Evolutionary conservation across 2,113 vertebrate species (phyloP).

Genomic region (Brachyhypopomus gauderio): DNA sequence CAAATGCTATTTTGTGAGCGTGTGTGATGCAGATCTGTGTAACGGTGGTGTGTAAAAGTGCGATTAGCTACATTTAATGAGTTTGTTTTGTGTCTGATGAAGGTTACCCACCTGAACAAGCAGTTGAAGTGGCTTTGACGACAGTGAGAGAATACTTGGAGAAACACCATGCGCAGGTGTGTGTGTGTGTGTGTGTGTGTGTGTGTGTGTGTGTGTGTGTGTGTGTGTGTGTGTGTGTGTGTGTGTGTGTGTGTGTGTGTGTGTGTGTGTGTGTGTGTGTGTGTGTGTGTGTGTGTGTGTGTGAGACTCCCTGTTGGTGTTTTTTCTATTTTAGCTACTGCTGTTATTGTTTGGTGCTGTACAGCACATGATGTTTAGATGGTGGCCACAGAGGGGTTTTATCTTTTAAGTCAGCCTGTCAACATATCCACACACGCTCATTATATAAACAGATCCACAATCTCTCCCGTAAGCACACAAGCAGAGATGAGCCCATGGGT

Average conservation of each 20-base stretch:
- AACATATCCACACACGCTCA: constrained; percentile 37
- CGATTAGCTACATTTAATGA: not conserved
- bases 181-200: constrained; percentile 29
- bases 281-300: constrained; percentile 21
- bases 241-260: constrained; percentile 43
- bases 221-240: constrained; percentile 12
- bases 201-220: constrained; percentile 30
- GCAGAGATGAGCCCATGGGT: constrained; percentile 60
- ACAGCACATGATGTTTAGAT: constrained; percentile 47
- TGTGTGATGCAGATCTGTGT: not conserved
- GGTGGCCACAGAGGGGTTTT: constrained; percentile 55
- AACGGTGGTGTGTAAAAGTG: constrained; percentile 7
- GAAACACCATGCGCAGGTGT: constrained; percentile 69
- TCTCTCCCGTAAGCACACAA: constrained; percentile 44
- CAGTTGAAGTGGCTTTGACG: constrained; percentile 73
- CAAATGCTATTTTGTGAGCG: not conserved
- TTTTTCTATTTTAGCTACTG: constrained; percentile 69
- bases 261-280: constrained; percentile 46
- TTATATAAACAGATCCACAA: constrained; percentile 30
- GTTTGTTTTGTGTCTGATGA: constrained; percentile 42
- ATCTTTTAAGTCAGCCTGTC: constrained; percentile 41
- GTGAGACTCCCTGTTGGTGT: constrained; percentile 67
- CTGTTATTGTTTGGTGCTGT: constrained; percentile 72
- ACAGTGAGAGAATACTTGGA: constrained; percentile 78
- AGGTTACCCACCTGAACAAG: constrained; percentile 77